Percentiles rank a stretch among this genome's conserved stretches.
Conservation (phyloP, 2,888 invertebrate species). For the Apeira syringaria region DNA sequence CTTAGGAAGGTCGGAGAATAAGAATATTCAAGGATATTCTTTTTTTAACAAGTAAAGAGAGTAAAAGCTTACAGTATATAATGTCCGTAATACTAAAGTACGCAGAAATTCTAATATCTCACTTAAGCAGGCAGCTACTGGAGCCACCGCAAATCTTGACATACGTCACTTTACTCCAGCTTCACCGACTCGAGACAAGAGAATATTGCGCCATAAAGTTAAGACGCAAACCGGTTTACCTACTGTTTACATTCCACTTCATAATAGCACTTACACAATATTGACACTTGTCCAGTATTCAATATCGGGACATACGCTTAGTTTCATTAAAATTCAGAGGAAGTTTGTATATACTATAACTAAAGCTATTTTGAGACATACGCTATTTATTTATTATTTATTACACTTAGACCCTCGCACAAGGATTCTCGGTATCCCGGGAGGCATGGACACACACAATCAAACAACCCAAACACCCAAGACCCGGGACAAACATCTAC, state of each 20-base stretch:
- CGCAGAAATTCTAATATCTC: constrained; percentile 13
- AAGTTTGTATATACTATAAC: no score
- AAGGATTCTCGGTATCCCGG: no score
- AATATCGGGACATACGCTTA: neutral
- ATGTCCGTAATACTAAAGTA: neutral
- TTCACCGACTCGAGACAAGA: constrained; percentile 20
- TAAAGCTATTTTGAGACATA: no score
- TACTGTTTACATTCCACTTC: constrained; percentile 36
- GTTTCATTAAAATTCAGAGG: no score
- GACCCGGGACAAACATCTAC: no score
- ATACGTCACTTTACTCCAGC: constrained; percentile 24
- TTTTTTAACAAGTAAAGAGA: no score
- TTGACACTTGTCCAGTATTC: constrained; percentile 25
- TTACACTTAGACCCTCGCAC: no score
- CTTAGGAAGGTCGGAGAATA: no score
- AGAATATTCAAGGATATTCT: no score
- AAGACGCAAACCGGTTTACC: constrained; percentile 6
- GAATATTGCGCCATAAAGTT: constrained; percentile 35
- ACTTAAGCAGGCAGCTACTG: constrained; percentile 12
- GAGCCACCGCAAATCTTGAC: constrained; percentile 24
- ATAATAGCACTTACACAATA: constrained; percentile 41
- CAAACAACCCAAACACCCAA: no score
- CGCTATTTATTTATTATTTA: no score
- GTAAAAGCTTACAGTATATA: neutral
- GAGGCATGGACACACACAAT: no score